Evolutionary conservation across 2,113 vertebrate genomes (phyloP).

Genomic region (Capreolus pygargus): DNA sequence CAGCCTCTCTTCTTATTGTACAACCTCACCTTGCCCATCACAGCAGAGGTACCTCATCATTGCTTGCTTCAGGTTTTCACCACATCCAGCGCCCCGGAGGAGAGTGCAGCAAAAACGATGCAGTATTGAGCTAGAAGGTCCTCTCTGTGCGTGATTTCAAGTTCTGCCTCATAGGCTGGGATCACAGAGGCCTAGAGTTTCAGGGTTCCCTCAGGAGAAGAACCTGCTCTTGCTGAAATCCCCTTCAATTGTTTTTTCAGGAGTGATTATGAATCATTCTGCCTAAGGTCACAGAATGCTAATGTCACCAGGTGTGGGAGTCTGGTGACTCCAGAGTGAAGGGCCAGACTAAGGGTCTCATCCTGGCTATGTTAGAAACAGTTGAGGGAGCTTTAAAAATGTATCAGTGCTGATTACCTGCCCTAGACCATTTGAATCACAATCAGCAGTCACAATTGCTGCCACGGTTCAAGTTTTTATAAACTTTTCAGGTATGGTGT

Average conservation of each 20-base stretch:
- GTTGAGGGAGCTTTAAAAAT: not conserved
- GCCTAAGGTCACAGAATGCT: not conserved
- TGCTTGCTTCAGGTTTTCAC: not conserved
- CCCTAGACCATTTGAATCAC: not conserved
- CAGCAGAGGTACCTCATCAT: not conserved
- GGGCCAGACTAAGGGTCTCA: not conserved
- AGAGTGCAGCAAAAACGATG: not conserved
- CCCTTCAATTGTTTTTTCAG: not conserved
- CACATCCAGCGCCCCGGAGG: accelerated
- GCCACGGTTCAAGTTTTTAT: not conserved
- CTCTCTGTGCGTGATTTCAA: not conserved
- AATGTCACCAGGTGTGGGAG: not conserved
- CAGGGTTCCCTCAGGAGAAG: not conserved
- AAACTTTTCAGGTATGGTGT: not conserved
- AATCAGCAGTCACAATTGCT: not conserved
- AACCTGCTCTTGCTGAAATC: not conserved
- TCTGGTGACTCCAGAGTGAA: not conserved
- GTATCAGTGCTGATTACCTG: not conserved
- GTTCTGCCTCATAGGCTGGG: not conserved
- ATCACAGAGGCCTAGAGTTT: not conserved
- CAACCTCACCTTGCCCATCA: not conserved
- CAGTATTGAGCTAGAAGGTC: not conserved
- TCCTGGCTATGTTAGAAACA: not conserved
- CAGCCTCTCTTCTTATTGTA: not conserved
- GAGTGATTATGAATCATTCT: not conserved